These are phyloP conservation scores for Platycercus adscitus DNA, from an alignment of 2,113 vertebrate species.

Conservation along the genomic window DNA sequence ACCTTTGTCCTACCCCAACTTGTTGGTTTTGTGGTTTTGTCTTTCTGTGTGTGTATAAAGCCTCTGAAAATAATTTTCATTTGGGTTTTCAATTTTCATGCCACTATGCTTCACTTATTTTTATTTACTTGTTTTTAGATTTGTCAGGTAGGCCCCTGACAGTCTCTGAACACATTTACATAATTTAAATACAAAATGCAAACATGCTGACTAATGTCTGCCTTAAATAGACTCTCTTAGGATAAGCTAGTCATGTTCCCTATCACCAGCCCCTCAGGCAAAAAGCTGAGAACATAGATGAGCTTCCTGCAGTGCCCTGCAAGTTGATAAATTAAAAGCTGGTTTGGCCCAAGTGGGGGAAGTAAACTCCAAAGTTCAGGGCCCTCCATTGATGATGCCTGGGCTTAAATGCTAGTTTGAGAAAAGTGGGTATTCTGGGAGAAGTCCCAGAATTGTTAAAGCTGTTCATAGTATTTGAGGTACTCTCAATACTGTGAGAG, in stretches of 20 bases:
- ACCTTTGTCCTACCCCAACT: not conserved
- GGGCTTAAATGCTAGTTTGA: not conserved
- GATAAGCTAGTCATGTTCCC: constrained; percentile 57
- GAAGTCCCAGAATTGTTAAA: not conserved
- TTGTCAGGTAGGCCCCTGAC: constrained; percentile 8
- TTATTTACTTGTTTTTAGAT: not conserved
- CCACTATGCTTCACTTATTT: not conserved
- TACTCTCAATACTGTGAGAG: not conserved
- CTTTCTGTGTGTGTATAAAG: not conserved
- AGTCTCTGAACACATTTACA: constrained; percentile 62
- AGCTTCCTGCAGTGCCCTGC: not conserved
- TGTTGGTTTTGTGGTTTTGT: not conserved
- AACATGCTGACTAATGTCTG: constrained; percentile 73
- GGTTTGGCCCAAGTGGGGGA: not conserved
- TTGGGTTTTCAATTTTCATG: not conserved
- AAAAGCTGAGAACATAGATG: constrained; percentile 28
- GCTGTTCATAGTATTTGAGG: not conserved
- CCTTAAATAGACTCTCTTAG: constrained; percentile 68
- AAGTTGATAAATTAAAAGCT: not conserved
- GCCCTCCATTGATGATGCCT: not conserved
- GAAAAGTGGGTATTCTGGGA: not conserved
- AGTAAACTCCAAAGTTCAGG: not conserved
- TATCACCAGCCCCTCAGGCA: constrained; percentile 52
- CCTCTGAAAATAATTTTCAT: not conserved
- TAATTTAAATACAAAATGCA: constrained; percentile 72